These are phyloP conservation scores for Troides aeacus DNA, from an alignment of 2,888 invertebrate genomes.

Conservation along the genomic window DNA sequence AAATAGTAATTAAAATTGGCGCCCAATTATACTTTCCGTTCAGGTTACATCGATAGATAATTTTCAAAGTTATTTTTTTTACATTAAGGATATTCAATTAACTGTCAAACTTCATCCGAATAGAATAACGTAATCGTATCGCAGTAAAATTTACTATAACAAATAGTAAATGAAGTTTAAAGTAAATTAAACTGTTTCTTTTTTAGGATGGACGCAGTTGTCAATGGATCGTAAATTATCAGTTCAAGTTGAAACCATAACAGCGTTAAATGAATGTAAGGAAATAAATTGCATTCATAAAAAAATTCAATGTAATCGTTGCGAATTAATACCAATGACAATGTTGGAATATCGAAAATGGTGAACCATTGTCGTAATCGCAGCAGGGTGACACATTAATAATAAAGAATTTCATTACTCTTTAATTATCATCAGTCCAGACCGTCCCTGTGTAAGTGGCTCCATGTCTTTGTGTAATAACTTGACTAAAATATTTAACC, in stretches of 20 bases:
- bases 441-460: neutral
- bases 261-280: conserved; percentile 8
- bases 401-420: conserved; percentile 27
- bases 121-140: neutral
- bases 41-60: neutral
- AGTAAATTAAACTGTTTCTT: no score
- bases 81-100: conserved; percentile 3
- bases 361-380: conserved; percentile 28
- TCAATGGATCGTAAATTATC: neutral
- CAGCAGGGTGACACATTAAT: conserved; percentile 30
- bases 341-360: conserved; percentile 29
- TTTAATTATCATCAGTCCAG: conserved; percentile 6
- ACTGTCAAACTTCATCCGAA: neutral
- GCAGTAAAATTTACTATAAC: no score
- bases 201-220: neutral
- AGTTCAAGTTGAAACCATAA: neutral
- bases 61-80: neutral
- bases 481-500: neutral
- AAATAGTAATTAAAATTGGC: conserved; percentile 17
- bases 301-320: conserved; percentile 26
- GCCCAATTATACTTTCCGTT: conserved; percentile 2
- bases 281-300: conserved; percentile 21
- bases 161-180: no score
- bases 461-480: conserved; percentile 17
- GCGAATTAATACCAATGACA: conserved; percentile 33